Base-by-base conservation (phyloP, 2,888 invertebrate species). In the Ormyrus pomaceus region DNA sequence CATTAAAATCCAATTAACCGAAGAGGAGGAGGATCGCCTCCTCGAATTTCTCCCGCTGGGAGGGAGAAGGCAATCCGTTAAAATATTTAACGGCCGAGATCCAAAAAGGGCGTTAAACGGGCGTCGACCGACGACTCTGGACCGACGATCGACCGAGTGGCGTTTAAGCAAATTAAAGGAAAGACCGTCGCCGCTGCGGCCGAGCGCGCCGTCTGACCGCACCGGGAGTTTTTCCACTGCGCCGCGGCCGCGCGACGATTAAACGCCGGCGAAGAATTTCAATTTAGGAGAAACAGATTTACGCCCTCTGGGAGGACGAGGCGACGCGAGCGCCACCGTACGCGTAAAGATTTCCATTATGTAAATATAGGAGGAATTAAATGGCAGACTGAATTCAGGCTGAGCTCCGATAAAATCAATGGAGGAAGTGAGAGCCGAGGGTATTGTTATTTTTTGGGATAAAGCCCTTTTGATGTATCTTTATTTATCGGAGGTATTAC, bases 151-250 rank as follows among this genome's bases (percentile, higher is more conserved):
- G 71, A 77, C 55, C 53, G 34, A 75, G 51, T 50, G 66, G 72
- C 72, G 78, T 61, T 73, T 68, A 69, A 74, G 74, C 64, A 79
- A 79, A 79, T 79, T 79, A 79, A 34, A 74, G 66, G 58, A 34
- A 50, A 10, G 34, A 58, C 48, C 53, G 34, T 34, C 34, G 34
- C 34, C 34, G 34, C 34, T 2, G 34, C 34, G 2, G 34, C 34
- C 3, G 34, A 48, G 19, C 9, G 64, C 9, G 34, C 34, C 34
- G 69, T 58, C 72, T 74, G 79, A 74, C 79, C 79, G 48, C 62
- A 74, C 68, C 50, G 58, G n/a, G 69, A 34, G 48, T 74, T 79
- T 66, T 79, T 74, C 70, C 70, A 58, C 56, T 46, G 13, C n/a
- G 58, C 19, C 10, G n/a, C 13, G 48, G 8, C 48, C 19, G 19